phyloP scores from a whole-genome alignment of 2,797 vertebrate species.

The Acestrorhynchus altus region DNA sequence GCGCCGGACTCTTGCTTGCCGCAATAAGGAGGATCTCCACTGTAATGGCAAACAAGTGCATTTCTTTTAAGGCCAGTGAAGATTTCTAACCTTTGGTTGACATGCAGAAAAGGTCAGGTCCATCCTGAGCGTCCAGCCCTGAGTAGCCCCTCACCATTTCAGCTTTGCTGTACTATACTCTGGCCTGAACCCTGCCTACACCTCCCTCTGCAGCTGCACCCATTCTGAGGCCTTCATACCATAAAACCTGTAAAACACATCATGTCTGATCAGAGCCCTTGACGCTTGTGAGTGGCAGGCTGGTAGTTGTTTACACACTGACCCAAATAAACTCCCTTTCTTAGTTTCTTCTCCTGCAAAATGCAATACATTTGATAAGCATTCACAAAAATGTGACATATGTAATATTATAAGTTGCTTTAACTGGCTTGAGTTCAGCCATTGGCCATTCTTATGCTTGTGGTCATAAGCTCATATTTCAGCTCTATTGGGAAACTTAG shows the following conservation, averaged over 20 bases:
- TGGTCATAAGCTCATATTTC: too few relatives aligned
- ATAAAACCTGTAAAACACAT: background rate
- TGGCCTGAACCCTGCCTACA: slow-evolving; percentile 26
- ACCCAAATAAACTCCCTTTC: too few relatives aligned
- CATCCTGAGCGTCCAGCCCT: slow-evolving; percentile 69
- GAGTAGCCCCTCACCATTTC: slow-evolving; percentile 70
- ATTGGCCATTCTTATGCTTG: too few relatives aligned
- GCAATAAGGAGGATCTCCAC: slow-evolving; percentile 72
- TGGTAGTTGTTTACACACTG: too few relatives aligned
- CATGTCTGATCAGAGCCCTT: background rate
- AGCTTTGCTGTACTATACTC: slow-evolving; percentile 33
- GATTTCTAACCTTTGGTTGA: slow-evolving; percentile 87
- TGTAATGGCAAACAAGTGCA: slow-evolving; percentile 81
- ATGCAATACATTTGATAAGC: too few relatives aligned
- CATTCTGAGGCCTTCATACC: background rate
- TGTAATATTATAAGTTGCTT: too few relatives aligned
- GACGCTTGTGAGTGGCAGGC: background rate
- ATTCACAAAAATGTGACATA: too few relatives aligned
- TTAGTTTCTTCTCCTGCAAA: too few relatives aligned
- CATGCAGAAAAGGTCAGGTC: slow-evolving; percentile 80
- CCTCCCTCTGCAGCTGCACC: slow-evolving; percentile 27
- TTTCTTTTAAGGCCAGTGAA: slow-evolving; percentile 84
- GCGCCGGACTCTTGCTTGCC: slow-evolving; percentile 56
- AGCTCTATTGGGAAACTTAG: too few relatives aligned
- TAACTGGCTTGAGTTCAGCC: too few relatives aligned